These are phyloP conservation scores for Hassar affinis DNA, from an alignment of 2,113 vertebrate species.

Conservation along the genomic window DNA sequence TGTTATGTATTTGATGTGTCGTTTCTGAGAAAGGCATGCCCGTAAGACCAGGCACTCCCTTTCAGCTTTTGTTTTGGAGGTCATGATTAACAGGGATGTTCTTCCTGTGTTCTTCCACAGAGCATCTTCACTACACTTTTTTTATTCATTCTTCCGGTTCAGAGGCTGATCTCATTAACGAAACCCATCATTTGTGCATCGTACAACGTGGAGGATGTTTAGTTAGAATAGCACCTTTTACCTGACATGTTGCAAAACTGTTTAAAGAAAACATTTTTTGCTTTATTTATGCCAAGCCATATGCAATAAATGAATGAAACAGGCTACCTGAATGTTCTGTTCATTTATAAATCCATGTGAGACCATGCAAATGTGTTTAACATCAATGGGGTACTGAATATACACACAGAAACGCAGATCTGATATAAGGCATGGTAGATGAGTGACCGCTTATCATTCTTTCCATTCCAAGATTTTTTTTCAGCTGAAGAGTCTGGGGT, in stretches of 20 bases:
- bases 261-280: slow-evolving; percentile 71
- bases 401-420: neutral
- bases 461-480: slow-evolving; percentile 20
- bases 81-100: slow-evolving; percentile 38
- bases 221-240: slow-evolving; percentile 48
- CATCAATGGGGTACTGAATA: neutral
- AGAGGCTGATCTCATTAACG: slow-evolving; percentile 73
- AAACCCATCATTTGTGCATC: slow-evolving; percentile 60
- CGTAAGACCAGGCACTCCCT: slow-evolving; percentile 7
- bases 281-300: slow-evolving; percentile 79
- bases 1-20: slow-evolving; percentile 22
- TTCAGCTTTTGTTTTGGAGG: neutral
- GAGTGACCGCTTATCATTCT: slow-evolving; percentile 13
- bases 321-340: slow-evolving; percentile 43
- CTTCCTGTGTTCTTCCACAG: slow-evolving; percentile 53
- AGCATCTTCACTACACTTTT: slow-evolving; percentile 17
- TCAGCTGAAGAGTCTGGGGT: neutral
- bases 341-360: slow-evolving; percentile 61
- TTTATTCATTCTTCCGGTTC: slow-evolving; percentile 72
- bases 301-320: slow-evolving; percentile 73
- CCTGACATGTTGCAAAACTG: slow-evolving; percentile 60
- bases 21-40: slow-evolving; percentile 16
- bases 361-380: too few relatives aligned
- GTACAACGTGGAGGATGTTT: slow-evolving; percentile 42
- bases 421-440: neutral